Base-by-base conservation (phyloP, 2,888 invertebrate species). In the Tenthredo livida region DNA sequence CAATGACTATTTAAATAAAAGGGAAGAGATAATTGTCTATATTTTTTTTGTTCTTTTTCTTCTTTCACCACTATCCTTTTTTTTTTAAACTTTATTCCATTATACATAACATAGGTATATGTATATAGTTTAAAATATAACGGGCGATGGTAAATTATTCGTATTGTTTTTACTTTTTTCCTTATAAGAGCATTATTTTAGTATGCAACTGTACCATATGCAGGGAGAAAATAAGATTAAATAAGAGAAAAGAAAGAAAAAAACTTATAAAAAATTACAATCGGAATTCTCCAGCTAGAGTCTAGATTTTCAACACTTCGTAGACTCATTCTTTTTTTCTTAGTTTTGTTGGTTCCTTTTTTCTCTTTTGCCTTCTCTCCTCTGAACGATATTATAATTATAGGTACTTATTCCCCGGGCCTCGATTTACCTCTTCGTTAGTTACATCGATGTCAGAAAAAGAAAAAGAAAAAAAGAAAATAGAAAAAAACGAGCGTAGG, bases 331-430 rank as follows among this genome's bases (percentile, higher is more conserved):
- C 4, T 4, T 33, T 7, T 37, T 37, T 37, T 37, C 7, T 37
- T 37, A 37, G 7, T 37, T 37, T 37, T 37, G 37, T 37, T 7
- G 7, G 6, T 4, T n/a, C 7, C 6, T 54, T 54, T n/a, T n/a
- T 54, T 29, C 10, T 25, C 25, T 61, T 61, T 12, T 25, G 17
- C 9, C 21, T 58, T 58, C 21, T 58, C 21, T 58, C 7, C 58
- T 61, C 29, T 33, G 33, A 17, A 61, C 61, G 61, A 61, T 61
- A 25, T 61, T 25, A 25, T 61, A 61, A 61, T 25, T 25, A 61
- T 33, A 67, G 67, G 33, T 67, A 67, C 33, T 67, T 67, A 33
- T 67, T 67, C 67, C 67, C 67, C 67, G 33, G 29, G 33, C 67
- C 33, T 25, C 33, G 17, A 67, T 33, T 15, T 67, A 33, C 33